Evolutionary conservation across 1,140 invertebrate species (phyloP).

Genomic region (Cecropterus lyciades): DNA sequence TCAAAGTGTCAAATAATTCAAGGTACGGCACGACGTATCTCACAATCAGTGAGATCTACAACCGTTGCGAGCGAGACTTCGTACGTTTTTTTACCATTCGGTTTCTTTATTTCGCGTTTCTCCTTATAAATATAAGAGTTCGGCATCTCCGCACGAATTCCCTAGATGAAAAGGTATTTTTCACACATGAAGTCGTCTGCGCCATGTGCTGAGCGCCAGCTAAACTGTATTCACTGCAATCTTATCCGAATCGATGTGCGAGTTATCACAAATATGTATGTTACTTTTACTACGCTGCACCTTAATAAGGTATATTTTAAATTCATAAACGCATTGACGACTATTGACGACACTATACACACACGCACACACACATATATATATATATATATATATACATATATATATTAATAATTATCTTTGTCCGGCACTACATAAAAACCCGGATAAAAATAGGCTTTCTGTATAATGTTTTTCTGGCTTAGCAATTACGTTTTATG

Average conservation of each 20-base stretch:
- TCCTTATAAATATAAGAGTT: conserved; percentile 79
- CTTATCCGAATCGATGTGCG: conserved; percentile 55
- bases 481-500: no score
- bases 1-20: conserved; percentile 80
- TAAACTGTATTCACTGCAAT: conserved; percentile 54
- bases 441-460: no score
- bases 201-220: conserved; percentile 46
- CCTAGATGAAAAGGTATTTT: conserved; percentile 79
- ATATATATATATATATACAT: no score
- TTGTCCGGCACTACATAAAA: no score
- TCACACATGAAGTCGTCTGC: conserved; percentile 56
- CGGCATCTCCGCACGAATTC: conserved; percentile 72
- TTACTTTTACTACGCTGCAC: conserved; percentile 39
- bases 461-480: no score
- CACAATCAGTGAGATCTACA: conserved; percentile 79
- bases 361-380: no score
- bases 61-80: conserved; percentile 56
- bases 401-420: no score
- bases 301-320: conserved; percentile 3
- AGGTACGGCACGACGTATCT: conserved; percentile 71
- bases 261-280: conserved; percentile 54
- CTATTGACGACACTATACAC: no score
- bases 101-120: conserved; percentile 74
- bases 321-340: conserved; percentile 14
- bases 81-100: conserved; percentile 71